Evolutionary conservation across 2,113 vertebrate genomes (phyloP).

Genomic region (Heliornis fulica): DNA sequence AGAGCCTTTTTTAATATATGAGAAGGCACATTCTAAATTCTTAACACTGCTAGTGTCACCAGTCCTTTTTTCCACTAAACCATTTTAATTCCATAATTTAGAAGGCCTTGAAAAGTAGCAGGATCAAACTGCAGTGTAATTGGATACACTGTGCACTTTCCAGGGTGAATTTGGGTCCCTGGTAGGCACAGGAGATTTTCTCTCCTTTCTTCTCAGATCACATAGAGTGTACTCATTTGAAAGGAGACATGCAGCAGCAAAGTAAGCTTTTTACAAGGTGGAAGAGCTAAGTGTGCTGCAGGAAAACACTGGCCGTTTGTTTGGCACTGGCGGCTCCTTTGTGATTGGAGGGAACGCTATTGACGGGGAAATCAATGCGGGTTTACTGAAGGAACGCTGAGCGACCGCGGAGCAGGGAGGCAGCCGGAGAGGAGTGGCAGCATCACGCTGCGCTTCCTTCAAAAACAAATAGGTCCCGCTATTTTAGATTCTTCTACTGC

Average conservation of each 20-base stretch:
- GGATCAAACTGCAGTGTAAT: constrained; percentile 53
- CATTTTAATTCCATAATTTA: constrained; percentile 77
- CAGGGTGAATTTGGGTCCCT: constrained; percentile 31
- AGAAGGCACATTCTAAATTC: constrained; percentile 75
- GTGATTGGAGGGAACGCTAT: constrained; percentile 69
- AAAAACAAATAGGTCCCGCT: neutral
- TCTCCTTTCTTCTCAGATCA: constrained; percentile 35
- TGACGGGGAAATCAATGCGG: constrained; percentile 68
- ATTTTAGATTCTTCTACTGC: neutral
- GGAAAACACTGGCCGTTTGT: constrained; percentile 59
- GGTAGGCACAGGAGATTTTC: constrained; percentile 17
- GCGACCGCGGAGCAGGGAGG: constrained; percentile 36
- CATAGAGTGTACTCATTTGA: neutral
- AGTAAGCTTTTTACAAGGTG: constrained; percentile 9
- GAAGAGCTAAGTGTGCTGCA: constrained; percentile 36
- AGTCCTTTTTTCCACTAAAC: constrained; percentile 53
- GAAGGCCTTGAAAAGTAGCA: constrained; percentile 64
- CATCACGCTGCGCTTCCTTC: neutral
- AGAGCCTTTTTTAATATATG: constrained; percentile 73
- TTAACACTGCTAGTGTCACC: constrained; percentile 71
- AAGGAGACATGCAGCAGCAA: neutral
- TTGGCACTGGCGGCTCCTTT: constrained; percentile 56
- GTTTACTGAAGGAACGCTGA: constrained; percentile 49
- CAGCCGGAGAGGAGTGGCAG: neutral
- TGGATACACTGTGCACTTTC: constrained; percentile 24